Base-by-base conservation (phyloP, 92 coral and sea anemone species). In the Actinostola sp. region DNA sequence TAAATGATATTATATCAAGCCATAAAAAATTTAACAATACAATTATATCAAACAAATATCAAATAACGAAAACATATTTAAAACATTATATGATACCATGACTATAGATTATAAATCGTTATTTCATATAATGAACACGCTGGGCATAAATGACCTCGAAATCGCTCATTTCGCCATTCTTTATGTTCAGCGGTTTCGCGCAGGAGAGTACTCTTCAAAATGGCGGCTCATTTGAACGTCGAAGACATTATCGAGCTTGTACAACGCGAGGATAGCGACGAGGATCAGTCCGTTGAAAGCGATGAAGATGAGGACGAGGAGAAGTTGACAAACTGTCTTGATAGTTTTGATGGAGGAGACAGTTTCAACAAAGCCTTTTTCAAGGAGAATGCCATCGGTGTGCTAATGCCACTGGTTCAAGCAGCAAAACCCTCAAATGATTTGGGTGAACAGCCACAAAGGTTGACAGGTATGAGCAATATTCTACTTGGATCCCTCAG, bases 361-460 rank as follows among this genome's bases (percentile, higher is more conserved):
- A 14, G 33, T 36, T 72, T 72, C 16, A 57, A 36, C 29, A 46
- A 35, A 39, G 54, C 42, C 34, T 50, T 57, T 21, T 70, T 70
- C 12, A 61, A 70, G 51, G 76, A 70, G 36, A 38, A 56, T 34
- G 66, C 66, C 39, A 51, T 45, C 63, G 50, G 54, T 21, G 41
- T 56, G n/a, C 42, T 72, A 20, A 44, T 44, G 54, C 77, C 77
- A 41, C 36, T 72, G 21, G 48, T 72, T 56, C 35, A 24, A 26
- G 66, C 50, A 7, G 12, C 41, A 61, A 61, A 61, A 35, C 67
- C 1, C 12, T 59, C 65, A 0, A 21, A 32, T 1, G 67, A 61
- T 61, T 61, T 35, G 44, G 46, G 14, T 7, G 67, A 61, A 61
- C 44, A 61, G 67, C 67, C 67, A 61, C 67, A 61, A 61, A 61